Percentiles rank a stretch among this genome's conserved stretches.
These are phyloP conservation scores for Corythaeola cristata DNA, from an alignment of 2,113 vertebrate species.

Conservation along the genomic window DNA sequence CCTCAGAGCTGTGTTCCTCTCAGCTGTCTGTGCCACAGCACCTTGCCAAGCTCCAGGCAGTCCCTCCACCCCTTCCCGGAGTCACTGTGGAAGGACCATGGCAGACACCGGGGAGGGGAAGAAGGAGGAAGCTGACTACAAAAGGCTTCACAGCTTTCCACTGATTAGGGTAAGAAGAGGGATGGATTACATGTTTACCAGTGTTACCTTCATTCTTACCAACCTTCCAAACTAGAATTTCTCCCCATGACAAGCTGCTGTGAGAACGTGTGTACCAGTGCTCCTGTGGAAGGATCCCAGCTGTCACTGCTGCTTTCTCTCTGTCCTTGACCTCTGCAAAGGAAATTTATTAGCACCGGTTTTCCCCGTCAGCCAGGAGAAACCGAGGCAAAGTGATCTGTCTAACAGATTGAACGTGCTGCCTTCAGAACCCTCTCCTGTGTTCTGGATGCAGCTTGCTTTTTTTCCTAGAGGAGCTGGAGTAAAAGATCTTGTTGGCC, in stretches of 20 bases:
- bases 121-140: constrained; percentile 95
- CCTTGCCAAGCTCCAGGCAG: background rate
- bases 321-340: background rate
- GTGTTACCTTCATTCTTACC: background rate
- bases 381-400: background rate
- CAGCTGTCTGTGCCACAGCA: background rate
- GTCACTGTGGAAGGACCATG: constrained; percentile 77
- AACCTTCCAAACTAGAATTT: background rate
- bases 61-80: background rate
- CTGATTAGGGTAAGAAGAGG: constrained; percentile 87
- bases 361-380: background rate
- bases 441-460: background rate
- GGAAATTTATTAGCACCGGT: rapidly evolving
- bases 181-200: background rate
- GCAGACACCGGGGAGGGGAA: constrained; percentile 88
- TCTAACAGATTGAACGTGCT: background rate
- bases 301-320: background rate
- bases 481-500: background rate
- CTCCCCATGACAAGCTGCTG: background rate
- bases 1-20: background rate
- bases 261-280: background rate
- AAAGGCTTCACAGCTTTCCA: constrained; percentile 92
- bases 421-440: background rate
- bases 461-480: background rate
- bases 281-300: background rate